These are phyloP conservation scores for Drosophila prolongata DNA, from an alignment of 2,888 invertebrate genomes.

Conservation along the genomic window DNA sequence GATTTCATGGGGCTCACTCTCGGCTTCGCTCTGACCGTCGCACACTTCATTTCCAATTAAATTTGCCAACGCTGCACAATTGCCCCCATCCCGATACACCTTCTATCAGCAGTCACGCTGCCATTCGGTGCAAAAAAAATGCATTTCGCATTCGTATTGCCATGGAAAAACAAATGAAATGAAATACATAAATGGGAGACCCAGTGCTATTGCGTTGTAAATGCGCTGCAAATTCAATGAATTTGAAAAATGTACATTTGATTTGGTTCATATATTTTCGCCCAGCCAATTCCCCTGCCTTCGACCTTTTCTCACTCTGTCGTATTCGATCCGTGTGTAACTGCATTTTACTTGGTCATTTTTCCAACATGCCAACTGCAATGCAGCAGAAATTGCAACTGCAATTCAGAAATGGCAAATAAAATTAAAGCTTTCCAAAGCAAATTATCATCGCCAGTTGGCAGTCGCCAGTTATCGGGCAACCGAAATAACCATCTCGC, in stretches of 20 bases:
- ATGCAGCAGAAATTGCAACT: conserved; percentile 70
- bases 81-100: conserved; percentile 27
- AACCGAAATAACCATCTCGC: conserved; percentile 47
- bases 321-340: conserved; percentile 3
- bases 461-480: not conserved
- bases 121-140: conserved; percentile 8
- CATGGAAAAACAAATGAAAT: conserved; percentile 58
- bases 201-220: conserved; percentile 29
- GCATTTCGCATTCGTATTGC: conserved; percentile 12
- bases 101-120: conserved; percentile 31
- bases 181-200: conserved; percentile 57
- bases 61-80: conserved; percentile 75
- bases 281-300: conserved; percentile 26
- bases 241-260: conserved; percentile 78
- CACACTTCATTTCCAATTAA: conserved; percentile 78
- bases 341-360: conserved; percentile 50
- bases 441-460: conserved; percentile 55
- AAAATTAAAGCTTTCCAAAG: conserved; percentile 72
- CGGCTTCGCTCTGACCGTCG: conserved; percentile 26
- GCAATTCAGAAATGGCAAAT: conserved; percentile 70
- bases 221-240: conserved; percentile 71
- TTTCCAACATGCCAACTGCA: conserved; percentile 72
- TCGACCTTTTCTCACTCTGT: no score
- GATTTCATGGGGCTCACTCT: conserved; percentile 26
- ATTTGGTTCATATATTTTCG: conserved; percentile 71